These are phyloP conservation scores for Heptranchias perlo DNA, from an alignment of 2,113 vertebrate genomes.

Conservation along the genomic window DNA sequence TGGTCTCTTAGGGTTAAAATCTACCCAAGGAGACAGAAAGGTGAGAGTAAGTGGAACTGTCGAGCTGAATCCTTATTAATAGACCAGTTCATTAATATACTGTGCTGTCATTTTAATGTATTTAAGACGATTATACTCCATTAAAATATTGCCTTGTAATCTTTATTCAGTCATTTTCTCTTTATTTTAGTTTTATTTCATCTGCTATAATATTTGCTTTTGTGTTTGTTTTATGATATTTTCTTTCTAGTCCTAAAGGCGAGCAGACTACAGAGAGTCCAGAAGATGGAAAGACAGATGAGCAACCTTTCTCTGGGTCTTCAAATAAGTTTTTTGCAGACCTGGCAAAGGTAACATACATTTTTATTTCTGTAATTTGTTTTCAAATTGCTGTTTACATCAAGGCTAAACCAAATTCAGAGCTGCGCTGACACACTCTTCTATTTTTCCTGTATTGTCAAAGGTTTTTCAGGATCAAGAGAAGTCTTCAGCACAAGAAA, in stretches of 20 bases:
- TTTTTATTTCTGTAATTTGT: background rate
- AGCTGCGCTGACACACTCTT: background rate
- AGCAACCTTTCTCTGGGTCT: background rate
- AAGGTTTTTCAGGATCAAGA: conserved; percentile 26
- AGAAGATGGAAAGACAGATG: background rate
- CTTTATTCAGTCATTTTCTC: background rate
- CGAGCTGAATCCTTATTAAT: background rate
- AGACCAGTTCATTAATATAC: background rate
- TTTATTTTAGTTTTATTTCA: background rate
- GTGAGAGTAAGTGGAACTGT: background rate
- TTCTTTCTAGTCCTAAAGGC: background rate
- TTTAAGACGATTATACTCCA: background rate
- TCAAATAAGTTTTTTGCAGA: background rate
- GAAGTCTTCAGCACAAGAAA: background rate
- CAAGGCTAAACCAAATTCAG: background rate
- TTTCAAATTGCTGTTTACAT: background rate
- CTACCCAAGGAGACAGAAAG: background rate
- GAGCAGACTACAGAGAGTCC: background rate
- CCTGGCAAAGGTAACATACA: conserved; percentile 14
- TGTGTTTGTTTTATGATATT: background rate
- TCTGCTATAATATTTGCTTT: background rate
- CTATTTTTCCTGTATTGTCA: background rate
- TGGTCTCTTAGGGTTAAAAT: background rate
- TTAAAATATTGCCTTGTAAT: background rate
- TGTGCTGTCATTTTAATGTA: background rate